Conservation (phyloP, 2,113 vertebrate species). For the Archocentrus centrarchus region DNA sequence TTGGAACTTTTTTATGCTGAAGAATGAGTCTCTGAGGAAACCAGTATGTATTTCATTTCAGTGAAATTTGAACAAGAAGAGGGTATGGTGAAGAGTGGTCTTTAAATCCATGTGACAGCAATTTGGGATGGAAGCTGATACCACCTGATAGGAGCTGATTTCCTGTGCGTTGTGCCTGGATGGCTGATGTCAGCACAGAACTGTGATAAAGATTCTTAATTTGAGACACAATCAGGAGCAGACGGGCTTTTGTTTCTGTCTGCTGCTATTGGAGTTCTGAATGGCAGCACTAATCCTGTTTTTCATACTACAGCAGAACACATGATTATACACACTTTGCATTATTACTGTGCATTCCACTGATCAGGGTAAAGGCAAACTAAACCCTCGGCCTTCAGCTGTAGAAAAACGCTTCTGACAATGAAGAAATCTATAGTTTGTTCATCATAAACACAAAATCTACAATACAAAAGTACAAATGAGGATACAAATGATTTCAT, state of each 20-base stretch:
- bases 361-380: neutral
- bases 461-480: too few relatives aligned
- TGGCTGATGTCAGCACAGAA: constrained; percentile 54
- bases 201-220: constrained; percentile 33
- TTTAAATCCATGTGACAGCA: constrained; percentile 25
- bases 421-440: neutral
- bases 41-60: neutral
- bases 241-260: constrained; percentile 53
- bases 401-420: neutral
- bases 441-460: neutral
- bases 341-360: neutral
- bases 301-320: constrained; percentile 24
- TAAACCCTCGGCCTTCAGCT: neutral
- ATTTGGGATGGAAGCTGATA: constrained; percentile 19
- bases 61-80: constrained; percentile 9
- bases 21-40: neutral
- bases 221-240: constrained; percentile 30
- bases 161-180: neutral
- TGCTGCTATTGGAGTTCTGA: constrained; percentile 38
- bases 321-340: neutral
- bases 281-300: constrained; percentile 52
- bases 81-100: neutral
- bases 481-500: too few relatives aligned
- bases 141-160: constrained; percentile 15
- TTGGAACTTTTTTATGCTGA: neutral